A percentile compares a stretch with the other conserved stretches of the same genome.
Conservation (phyloP, 2,797 vertebrate species). For the Protosalanx chinensis region DNA sequence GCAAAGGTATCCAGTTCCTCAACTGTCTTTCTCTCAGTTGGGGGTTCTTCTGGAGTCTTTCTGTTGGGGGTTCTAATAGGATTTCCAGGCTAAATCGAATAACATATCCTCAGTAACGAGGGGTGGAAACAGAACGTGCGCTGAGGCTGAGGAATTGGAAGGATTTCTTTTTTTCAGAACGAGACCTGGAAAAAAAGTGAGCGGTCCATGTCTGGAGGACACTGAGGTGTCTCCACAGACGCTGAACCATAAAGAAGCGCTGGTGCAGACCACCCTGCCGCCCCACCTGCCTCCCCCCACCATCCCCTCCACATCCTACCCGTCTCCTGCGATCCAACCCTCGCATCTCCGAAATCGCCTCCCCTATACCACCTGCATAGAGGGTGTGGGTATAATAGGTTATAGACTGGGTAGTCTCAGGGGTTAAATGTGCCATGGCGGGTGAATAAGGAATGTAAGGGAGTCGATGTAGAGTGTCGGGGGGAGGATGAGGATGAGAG, state of each 20-base stretch:
- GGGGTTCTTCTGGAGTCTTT: slow-evolving; percentile 22
- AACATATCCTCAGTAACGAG: slow-evolving; percentile 47
- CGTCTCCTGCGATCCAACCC: neutral
- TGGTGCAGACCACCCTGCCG: slow-evolving; percentile 15
- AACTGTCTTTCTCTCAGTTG: slow-evolving; percentile 15
- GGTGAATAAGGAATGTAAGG: too few relatives aligned
- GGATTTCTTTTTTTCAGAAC: neutral
- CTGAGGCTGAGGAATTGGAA: neutral
- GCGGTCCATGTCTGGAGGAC: slow-evolving; percentile 26
- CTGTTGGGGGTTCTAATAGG: slow-evolving; percentile 45
- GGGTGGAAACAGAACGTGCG: slow-evolving; percentile 45
- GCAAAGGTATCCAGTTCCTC: slow-evolving; percentile 37
- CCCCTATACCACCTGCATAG: too few relatives aligned
- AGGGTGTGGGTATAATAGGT: too few relatives aligned
- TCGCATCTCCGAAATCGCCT: too few relatives aligned
- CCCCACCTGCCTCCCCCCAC: neutral
- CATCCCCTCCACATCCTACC: slow-evolving; percentile 11
- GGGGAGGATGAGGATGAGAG: too few relatives aligned
- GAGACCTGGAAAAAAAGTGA: neutral
- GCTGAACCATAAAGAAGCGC: slow-evolving; percentile 18
- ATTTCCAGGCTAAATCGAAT: slow-evolving; percentile 56
- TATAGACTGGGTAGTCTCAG: too few relatives aligned
- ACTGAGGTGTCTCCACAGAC: slow-evolving; percentile 24
- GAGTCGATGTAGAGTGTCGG: too few relatives aligned
- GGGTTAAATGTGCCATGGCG: too few relatives aligned